Evolutionary conservation across 1,140 invertebrate species (phyloP).

Genomic region (Drosophila bifasciata): DNA sequence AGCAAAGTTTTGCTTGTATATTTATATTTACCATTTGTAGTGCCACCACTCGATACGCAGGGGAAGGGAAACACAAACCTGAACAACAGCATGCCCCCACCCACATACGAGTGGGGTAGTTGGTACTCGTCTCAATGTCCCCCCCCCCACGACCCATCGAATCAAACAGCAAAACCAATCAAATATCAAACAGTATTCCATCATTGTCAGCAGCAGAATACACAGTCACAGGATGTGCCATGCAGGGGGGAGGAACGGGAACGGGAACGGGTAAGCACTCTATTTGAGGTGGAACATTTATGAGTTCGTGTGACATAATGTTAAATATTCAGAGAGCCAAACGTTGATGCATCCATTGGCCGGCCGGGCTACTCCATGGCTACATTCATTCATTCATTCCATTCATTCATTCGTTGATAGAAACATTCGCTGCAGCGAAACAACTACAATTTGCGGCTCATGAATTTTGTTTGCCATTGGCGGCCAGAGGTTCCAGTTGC

Average conservation of each 20-base stretch:
- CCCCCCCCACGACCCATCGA: constrained; percentile 52
- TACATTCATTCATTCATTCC: constrained; percentile 3
- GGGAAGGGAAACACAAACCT: background rate
- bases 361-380: background rate
- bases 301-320: constrained; percentile 46
- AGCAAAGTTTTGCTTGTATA: constrained; percentile 19
- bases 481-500: constrained; percentile 2
- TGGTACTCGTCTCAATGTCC: constrained; percentile 42
- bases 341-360: constrained; percentile 28
- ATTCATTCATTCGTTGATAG: constrained; percentile 24
- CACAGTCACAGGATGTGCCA: background rate
- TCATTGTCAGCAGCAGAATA: constrained; percentile 63
- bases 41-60: constrained; percentile 7
- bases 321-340: constrained; percentile 58
- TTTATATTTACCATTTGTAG: constrained; percentile 49
- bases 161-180: constrained; percentile 62
- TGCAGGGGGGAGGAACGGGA: constrained; percentile 3
- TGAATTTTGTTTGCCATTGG: constrained; percentile 45
- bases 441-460: constrained; percentile 60
- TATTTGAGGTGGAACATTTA: constrained; percentile 46
- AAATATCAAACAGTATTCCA: constrained; percentile 65
- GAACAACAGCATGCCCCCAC: constrained; percentile 18
- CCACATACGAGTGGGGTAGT: too few relatives aligned
- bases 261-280: background rate
- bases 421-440: constrained; percentile 20